These are phyloP conservation scores for Nasonia oneida DNA, from an alignment of 2,888 invertebrate species.

Conservation along the genomic window DNA sequence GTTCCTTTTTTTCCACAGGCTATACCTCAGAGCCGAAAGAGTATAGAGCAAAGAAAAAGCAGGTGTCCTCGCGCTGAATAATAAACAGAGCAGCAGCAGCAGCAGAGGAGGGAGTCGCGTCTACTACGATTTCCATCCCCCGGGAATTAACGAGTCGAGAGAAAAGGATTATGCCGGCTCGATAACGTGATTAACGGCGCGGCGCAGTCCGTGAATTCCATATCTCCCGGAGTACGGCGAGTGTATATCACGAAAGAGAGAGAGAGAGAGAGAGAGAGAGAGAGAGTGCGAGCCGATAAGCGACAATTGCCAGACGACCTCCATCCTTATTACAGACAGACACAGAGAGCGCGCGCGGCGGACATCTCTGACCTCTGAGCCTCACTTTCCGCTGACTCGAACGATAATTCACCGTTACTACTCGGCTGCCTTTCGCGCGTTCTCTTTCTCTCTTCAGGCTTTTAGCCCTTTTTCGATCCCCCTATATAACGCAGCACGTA, in stretches of 20 bases:
- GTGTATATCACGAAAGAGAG: neutral
- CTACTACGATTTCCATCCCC: slow-evolving; percentile 23
- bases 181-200: slow-evolving; percentile 60
- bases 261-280: too few species aligned
- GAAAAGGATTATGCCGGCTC: slow-evolving; percentile 59
- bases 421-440: neutral
- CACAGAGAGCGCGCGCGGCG: neutral
- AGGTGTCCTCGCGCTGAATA: slow-evolving; percentile 24
- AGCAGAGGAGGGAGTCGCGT: neutral
- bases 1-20: neutral
- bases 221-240: neutral
- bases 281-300: slow-evolving; percentile 41
- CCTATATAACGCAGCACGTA: slow-evolving; percentile 2
- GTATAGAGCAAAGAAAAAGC: neutral
- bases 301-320: slow-evolving; percentile 46
- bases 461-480: neutral
- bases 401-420: slow-evolving; percentile 37
- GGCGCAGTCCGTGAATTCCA: slow-evolving; percentile 12
- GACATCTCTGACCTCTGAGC: neutral
- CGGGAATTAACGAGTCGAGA: slow-evolving; percentile 56
- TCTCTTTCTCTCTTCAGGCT: neutral
- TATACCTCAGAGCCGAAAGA: neutral
- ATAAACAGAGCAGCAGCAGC: neutral
- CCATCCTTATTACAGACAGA: slow-evolving; percentile 51
- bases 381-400: slow-evolving; percentile 46